A percentile compares a stretch with the other conserved stretches of the same genome.
Evolutionary conservation across 1,140 invertebrate species (phyloP).

Genomic region (Apis laboriosa): DNA sequence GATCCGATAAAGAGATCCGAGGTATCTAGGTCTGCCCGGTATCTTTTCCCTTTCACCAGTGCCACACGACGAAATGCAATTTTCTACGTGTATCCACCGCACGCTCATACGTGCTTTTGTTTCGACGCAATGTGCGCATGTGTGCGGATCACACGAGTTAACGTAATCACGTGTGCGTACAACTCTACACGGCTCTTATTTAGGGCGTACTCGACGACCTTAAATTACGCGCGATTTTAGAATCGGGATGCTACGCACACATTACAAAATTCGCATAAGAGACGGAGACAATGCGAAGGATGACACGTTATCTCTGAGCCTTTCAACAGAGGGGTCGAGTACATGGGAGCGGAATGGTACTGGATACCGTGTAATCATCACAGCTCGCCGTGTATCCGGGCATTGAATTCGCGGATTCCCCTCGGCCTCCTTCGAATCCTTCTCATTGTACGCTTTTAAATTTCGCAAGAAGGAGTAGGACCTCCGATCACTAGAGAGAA

Average conservation of each 20-base stretch:
- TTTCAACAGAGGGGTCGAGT: slow-evolving; percentile 19
- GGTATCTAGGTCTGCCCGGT: slow-evolving; percentile 65
- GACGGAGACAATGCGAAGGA: slow-evolving; percentile 34
- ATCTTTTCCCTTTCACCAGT: slow-evolving; percentile 70
- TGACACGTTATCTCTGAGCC: background rate
- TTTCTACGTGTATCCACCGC: slow-evolving; percentile 25
- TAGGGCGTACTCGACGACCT: no score
- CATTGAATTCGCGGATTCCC: slow-evolving; percentile 66
- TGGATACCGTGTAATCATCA: slow-evolving; percentile 65
- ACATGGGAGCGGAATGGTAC: slow-evolving; percentile 32
- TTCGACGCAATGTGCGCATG: background rate
- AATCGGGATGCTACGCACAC: background rate
- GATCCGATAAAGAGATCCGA: slow-evolving; percentile 38
- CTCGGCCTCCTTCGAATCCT: slow-evolving; percentile 31
- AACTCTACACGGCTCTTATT: no score
- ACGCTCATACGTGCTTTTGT: background rate
- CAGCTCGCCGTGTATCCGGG: slow-evolving; percentile 71
- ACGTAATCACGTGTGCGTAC: no score
- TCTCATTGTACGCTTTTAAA: slow-evolving; percentile 44
- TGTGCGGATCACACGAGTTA: no score
- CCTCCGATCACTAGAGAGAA: slow-evolving; percentile 1
- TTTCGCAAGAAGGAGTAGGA: slow-evolving; percentile 30
- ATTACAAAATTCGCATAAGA: slow-evolving; percentile 18
- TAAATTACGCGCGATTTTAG: no score
- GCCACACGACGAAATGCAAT: slow-evolving; percentile 65